phyloP scores from a whole-genome alignment of 2,113 vertebrate genomes.

The Suricata suricatta region DNA sequence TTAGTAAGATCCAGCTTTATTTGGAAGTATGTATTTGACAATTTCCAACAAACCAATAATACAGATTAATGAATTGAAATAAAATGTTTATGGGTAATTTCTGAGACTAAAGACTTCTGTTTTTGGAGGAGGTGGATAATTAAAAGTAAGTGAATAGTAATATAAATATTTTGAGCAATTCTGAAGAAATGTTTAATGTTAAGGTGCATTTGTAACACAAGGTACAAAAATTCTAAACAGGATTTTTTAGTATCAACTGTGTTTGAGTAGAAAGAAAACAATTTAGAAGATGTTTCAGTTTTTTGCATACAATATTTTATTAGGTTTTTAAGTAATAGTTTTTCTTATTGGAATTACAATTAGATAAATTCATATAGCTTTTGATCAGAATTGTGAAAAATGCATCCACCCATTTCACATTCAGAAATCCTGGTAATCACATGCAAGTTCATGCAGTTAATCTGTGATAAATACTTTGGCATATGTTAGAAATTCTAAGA shows the following conservation, averaged over 20 bases:
- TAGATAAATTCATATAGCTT: background rate
- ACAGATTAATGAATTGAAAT: background rate
- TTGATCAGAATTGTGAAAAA: constrained; percentile 60
- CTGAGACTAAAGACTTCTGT: background rate
- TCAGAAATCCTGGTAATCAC: constrained; percentile 39
- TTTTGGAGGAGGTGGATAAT: background rate
- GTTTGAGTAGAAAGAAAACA: background rate
- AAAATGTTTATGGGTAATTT: background rate
- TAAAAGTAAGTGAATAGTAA: background rate
- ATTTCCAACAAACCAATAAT: background rate
- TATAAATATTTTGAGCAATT: background rate
- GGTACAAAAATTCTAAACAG: background rate
- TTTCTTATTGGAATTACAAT: constrained; percentile 24
- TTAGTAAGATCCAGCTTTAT: background rate
- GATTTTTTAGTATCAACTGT: background rate
- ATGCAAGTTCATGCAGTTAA: constrained; percentile 70
- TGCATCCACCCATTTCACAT: constrained; percentile 29
- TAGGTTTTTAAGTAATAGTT: background rate
- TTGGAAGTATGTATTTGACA: background rate
- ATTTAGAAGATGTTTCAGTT: background rate
- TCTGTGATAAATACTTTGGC: constrained; percentile 68
- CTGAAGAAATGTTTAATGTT: background rate
- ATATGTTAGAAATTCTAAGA: constrained; percentile 70
- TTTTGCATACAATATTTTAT: background rate
- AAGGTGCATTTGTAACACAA: background rate